phyloP scores from a whole-genome alignment of 1,140 invertebrate species.

The Yoshiicerus persimilis region DNA sequence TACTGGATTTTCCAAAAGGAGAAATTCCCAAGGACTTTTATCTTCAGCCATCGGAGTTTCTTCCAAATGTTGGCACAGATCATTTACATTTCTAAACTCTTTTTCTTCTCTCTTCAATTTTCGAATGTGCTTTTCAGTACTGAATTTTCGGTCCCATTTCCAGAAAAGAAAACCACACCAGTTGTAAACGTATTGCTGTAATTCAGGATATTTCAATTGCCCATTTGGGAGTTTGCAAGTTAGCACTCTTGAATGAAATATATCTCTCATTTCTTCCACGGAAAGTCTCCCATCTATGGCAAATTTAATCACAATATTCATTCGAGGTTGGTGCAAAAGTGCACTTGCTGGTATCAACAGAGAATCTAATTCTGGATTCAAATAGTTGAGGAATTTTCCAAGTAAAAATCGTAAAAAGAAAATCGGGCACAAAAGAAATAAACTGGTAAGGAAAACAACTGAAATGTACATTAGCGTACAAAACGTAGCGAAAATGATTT shows the following conservation, averaged over 20 bases:
- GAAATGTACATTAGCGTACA: background rate
- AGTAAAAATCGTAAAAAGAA: background rate
- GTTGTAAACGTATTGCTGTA: constrained; percentile 38
- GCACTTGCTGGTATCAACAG: background rate
- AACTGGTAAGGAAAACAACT: background rate
- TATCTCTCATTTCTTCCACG: background rate
- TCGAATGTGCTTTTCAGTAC: constrained; percentile 37
- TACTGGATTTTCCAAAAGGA: constrained; percentile 23
- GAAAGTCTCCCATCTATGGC: background rate
- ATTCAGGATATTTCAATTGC: constrained; percentile 41
- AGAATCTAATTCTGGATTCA: background rate
- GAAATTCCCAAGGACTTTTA: constrained; percentile 44
- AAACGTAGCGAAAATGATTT: background rate
- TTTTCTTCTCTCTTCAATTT: background rate
- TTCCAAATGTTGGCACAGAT: constrained; percentile 23
- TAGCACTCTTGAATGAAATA: constrained; percentile 16
- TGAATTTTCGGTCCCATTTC: constrained; percentile 41
- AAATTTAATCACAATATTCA: background rate
- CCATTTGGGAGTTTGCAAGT: background rate
- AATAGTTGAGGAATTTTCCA: background rate
- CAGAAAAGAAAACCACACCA: constrained; percentile 46
- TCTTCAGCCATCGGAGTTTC: background rate
- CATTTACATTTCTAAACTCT: background rate
- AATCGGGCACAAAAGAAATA: background rate
- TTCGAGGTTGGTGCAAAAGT: background rate